phyloP scores from a whole-genome alignment of 2,113 vertebrate species.

The Lasiurus borealis region DNA sequence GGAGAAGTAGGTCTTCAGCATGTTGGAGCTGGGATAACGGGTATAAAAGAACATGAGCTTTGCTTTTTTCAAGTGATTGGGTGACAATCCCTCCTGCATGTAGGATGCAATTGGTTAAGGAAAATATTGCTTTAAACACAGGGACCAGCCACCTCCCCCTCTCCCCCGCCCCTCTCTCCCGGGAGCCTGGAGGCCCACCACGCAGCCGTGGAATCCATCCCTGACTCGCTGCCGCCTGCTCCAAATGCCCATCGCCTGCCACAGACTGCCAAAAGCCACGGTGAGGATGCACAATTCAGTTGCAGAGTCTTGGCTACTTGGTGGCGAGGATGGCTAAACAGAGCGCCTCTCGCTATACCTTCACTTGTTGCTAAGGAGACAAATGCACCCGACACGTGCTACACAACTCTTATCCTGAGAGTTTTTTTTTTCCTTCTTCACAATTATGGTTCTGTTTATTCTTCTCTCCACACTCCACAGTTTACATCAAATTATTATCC shows the following conservation, averaged over 20 bases:
- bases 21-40: conserved; percentile 99
- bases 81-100: conserved; percentile 98
- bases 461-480: not conserved
- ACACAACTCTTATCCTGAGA: conserved; percentile 56
- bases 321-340: conserved; percentile 32
- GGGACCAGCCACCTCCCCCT: not conserved
- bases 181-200: not conserved
- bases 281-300: not conserved
- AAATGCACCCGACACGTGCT: conserved; percentile 69
- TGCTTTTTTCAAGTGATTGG: conserved; percentile 99
- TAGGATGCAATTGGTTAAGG: conserved; percentile 92
- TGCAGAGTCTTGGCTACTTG: not conserved
- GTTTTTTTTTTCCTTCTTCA: conserved; percentile 51
- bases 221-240: not conserved
- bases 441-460: conserved; percentile 65
- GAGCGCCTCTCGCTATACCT: conserved; percentile 67
- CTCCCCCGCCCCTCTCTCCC: not conserved
- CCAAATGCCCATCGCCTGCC: not conserved
- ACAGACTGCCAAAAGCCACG: not conserved
- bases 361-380: conserved; percentile 89
- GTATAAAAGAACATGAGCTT: conserved; percentile 99
- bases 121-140: conserved; percentile 78
- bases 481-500: conserved; percentile 46
- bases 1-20: conserved; percentile 99
- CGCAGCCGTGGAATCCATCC: not conserved